phyloP scores from a whole-genome alignment of 2,888 invertebrate genomes.

The Aphodius granarius region DNA sequence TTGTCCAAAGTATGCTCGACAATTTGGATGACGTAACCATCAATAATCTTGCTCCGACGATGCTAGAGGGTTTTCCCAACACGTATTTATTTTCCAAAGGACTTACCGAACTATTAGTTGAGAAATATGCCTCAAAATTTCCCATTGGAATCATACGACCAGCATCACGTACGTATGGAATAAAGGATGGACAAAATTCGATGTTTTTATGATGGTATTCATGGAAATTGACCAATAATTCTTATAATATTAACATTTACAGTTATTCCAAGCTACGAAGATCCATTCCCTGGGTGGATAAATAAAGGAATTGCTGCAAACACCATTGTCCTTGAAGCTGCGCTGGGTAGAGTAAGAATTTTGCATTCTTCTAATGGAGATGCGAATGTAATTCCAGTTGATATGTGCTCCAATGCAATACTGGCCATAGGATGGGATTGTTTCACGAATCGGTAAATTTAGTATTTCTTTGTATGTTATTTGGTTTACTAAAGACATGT shows the following conservation, averaged over 20 bases:
- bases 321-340: background rate
- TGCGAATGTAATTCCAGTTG: background rate
- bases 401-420: background rate
- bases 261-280: conserved; percentile 2
- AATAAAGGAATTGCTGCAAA: background rate
- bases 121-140: no score
- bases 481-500: background rate
- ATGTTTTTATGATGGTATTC: no score
- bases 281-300: background rate
- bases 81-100: no score
- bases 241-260: background rate
- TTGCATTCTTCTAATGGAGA: background rate
- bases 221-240: no score
- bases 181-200: no score
- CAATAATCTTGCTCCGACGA: no score
- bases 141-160: no score
- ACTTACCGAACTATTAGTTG: no score
- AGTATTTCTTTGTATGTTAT: background rate
- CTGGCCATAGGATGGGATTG: background rate
- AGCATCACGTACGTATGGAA: no score
- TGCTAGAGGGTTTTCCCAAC: no score
- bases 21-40: no score
- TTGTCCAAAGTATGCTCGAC: no score
- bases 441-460: background rate
- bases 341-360: background rate